Percentiles rank a stretch among this genome's conserved stretches.
Conservation (phyloP, 2,113 vertebrate genomes). For the Dendropsophus ebraccatus region DNA sequence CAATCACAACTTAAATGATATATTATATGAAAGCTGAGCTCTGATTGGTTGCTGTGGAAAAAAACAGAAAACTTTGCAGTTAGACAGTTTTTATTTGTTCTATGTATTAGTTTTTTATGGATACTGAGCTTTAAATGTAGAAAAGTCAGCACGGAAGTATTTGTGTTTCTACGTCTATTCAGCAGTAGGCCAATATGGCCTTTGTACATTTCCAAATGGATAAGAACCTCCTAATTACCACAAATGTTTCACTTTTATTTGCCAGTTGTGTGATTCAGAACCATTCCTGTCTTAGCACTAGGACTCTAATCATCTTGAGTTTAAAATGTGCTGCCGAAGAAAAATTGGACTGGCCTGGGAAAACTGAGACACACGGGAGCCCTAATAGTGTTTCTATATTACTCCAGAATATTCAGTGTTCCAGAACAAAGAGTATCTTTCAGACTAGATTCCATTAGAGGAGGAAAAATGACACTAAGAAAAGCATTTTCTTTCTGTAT, state of each 20-base stretch:
- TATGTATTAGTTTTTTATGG: no score
- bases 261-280: not conserved
- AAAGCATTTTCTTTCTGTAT: conserved; percentile 34
- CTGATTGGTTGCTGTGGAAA: no score
- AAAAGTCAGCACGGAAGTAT: not conserved
- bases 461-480: conserved; percentile 21
- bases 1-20: no score
- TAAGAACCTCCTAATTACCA: not conserved
- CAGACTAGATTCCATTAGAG: conserved; percentile 4
- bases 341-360: not conserved
- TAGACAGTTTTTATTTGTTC: no score
- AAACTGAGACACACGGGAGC: not conserved
- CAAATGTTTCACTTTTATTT: not conserved
- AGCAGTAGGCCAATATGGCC: not conserved
- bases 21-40: no score
- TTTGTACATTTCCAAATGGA: not conserved
- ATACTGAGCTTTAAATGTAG: no score
- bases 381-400: conserved; percentile 5
- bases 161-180: not conserved
- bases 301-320: not conserved
- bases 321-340: not conserved
- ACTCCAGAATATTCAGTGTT: conserved; percentile 1
- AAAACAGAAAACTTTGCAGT: no score
- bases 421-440: not conserved
- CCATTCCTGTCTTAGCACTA: not conserved